A percentile compares a stretch with the other conserved stretches of the same genome.
Conservation (phyloP, 2,888 invertebrate species). For the Chouioia cunea region DNA sequence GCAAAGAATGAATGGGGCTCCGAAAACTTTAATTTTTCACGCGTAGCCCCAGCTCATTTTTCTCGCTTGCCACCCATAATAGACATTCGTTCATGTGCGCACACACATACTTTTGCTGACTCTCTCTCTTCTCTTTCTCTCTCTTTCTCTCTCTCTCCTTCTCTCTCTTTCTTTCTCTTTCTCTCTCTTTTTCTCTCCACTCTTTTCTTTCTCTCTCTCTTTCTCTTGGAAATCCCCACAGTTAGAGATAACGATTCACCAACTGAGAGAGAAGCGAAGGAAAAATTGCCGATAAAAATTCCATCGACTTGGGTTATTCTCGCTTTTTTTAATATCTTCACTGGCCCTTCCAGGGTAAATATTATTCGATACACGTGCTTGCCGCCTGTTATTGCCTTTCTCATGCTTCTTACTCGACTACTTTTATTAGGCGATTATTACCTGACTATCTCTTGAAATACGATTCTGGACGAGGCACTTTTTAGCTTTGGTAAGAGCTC, state of each 20-base stretch:
- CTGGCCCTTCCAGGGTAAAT: conserved; percentile 16
- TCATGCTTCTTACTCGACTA: conserved; percentile 39
- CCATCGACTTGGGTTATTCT: conserved; percentile 11
- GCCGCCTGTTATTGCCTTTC: conserved; percentile 24
- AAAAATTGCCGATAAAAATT: conserved; percentile 33
- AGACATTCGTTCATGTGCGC: conserved; percentile 22
- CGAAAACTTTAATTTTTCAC: conserved; percentile 49
- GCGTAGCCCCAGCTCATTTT: conserved; percentile 37
- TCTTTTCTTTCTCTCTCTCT: background rate
- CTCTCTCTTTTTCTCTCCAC: background rate
- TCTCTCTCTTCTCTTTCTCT: background rate
- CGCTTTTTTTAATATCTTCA: conserved; percentile 36
- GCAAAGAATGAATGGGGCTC: conserved; percentile 41
- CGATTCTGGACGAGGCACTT: background rate
- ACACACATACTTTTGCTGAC: background rate
- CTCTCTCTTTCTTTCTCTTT: conserved; percentile 10
- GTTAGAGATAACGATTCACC: conserved; percentile 18
- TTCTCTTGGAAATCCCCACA: conserved; percentile 4
- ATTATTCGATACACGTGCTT: conserved; percentile 44
- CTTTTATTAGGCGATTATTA: conserved; percentile 44
- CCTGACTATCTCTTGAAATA: conserved; percentile 13
- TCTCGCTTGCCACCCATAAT: conserved; percentile 37
- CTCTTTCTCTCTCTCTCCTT: conserved; percentile 17
- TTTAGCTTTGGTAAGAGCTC: conserved; percentile 7
- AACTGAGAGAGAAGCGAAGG: background rate